Conservation (phyloP, 1,140 invertebrate species). For the Zaprionus africanus region DNA sequence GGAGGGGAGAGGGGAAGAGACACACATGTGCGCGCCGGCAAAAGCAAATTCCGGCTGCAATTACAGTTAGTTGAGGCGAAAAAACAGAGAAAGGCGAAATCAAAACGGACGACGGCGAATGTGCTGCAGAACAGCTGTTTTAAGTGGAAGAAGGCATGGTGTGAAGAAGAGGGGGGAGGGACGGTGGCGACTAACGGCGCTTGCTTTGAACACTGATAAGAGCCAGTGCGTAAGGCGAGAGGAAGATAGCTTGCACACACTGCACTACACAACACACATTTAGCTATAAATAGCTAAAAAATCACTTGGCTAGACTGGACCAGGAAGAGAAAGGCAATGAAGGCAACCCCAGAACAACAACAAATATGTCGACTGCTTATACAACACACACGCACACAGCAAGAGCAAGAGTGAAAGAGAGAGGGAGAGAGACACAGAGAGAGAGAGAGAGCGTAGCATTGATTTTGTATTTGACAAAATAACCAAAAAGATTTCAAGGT, state of each 20-base stretch:
- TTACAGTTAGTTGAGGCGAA: constrained; percentile 16
- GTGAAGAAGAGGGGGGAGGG: too few species aligned
- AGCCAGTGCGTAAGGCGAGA: constrained; percentile 5
- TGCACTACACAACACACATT: not conserved
- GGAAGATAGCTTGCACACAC: not conserved
- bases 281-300: not conserved
- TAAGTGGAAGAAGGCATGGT: too few species aligned
- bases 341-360: constrained; percentile 23
- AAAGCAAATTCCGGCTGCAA: constrained; percentile 22
- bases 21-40: constrained; percentile 4
- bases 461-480: constrained; percentile 66
- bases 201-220: constrained; percentile 25
- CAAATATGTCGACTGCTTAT: constrained; percentile 20
- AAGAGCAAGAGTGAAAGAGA: constrained; percentile 17
- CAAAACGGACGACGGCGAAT: not conserved
- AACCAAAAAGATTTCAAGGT: constrained; percentile 70
- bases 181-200: not conserved
- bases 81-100: not conserved
- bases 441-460: constrained; percentile 55
- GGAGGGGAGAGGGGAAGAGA: not conserved
- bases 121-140: constrained; percentile 12
- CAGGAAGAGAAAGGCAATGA: not conserved
- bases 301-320: constrained; percentile 13
- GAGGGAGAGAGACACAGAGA: not conserved
- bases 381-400: constrained; percentile 25